Base-by-base conservation (phyloP, 1,140 invertebrate genomes). In the Prorops nasuta region DNA sequence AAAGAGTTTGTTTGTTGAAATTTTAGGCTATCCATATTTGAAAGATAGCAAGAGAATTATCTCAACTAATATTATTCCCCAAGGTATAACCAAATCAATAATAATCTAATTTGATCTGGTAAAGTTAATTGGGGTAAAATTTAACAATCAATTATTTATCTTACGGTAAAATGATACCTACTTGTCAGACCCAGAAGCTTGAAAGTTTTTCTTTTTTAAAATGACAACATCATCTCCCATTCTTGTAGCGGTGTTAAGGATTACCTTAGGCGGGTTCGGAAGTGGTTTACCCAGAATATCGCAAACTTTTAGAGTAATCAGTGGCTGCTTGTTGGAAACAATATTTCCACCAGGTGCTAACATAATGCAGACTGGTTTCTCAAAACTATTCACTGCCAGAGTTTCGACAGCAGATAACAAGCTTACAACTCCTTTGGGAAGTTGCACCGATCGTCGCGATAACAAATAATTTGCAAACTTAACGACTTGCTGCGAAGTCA, bases 381-480 rank as follows among this genome's bases (percentile, higher is more conserved):
- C 69, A 67, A 84, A 82, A 69, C 86, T 83, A 57, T 88, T 88
- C 2, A 74, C 79, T 12, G 86, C 83, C 9, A 93, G 78, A 20
- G 81, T 79, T 51, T 83, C 81, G n/a, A 95, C 76, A 0, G 89
- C 88, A 49, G 92, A 88, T 2, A 96, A 71, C 16, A 98, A 79
- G 45, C 86, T 81, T 32, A 86, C 84, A 9, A 87, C 89, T 21
- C 92, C 92, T 69, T 91, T 91, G 0, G 88, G 78, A 18, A 89
- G 86, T 68, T 92, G 92, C 2, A 97, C 93, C 40, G 91, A 92
- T 60, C 88, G 86, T 22, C 95, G 83, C n/a, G 88, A 92, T 31
- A 96, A 74, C 57, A 98, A 84, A 79, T 98, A 98, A 70, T 92
- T 92, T 12, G 87, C 86, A 58, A 98, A 89, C 79, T 98, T 98